Percentiles rank a stretch among this genome's conserved stretches.
Conservation (phyloP, 1,140 invertebrate species). For the Orchestia grillus region DNA sequence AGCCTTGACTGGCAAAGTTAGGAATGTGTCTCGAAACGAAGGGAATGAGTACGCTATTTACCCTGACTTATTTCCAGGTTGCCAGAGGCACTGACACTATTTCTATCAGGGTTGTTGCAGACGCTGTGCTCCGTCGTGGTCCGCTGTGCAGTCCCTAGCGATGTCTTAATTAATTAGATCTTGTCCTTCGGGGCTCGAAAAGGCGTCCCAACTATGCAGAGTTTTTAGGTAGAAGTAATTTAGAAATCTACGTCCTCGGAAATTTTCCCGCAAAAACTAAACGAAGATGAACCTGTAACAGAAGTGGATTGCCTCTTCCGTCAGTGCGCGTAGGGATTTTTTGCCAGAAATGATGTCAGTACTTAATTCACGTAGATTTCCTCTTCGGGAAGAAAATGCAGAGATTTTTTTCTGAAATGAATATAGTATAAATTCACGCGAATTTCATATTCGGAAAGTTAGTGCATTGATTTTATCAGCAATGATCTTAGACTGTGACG, state of each 20-base stretch:
- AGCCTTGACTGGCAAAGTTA: slow-evolving; percentile 3
- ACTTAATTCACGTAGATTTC: too few species aligned
- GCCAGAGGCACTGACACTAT: not conserved
- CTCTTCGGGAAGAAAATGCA: too few species aligned
- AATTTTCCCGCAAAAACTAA: not conserved
- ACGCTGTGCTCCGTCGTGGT: not conserved
- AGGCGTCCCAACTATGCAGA: not conserved
- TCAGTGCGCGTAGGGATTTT: too few species aligned
- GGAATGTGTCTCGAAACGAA: not conserved
- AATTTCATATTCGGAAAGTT: too few species aligned
- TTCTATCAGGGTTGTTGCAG: not conserved
- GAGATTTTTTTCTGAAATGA: too few species aligned
- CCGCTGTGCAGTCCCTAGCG: not conserved
- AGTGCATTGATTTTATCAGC: too few species aligned
- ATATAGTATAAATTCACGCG: too few species aligned
- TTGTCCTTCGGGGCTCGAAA: not conserved
- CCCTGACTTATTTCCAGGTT: not conserved
- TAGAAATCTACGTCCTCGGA: not conserved
- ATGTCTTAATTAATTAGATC: not conserved
- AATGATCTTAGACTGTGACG: too few species aligned
- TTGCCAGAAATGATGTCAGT: too few species aligned
- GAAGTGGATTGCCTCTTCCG: too few species aligned
- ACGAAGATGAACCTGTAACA: not conserved
- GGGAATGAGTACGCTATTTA: not conserved
- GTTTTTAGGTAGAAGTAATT: not conserved